phyloP scores from a whole-genome alignment of 2,797 vertebrate species.

The Mormyrops boulengeri region DNA sequence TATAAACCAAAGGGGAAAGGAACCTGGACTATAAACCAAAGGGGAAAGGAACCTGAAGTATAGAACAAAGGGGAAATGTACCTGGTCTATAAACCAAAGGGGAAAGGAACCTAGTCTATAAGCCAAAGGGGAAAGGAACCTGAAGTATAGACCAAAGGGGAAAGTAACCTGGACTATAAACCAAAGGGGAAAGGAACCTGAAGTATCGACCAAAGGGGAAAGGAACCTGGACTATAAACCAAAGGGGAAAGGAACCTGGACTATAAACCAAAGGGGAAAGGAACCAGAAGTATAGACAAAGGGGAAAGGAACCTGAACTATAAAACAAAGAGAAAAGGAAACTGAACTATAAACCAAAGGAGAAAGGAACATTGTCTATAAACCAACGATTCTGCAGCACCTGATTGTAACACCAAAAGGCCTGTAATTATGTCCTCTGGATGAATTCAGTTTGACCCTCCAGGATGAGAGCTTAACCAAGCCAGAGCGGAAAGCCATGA shows the following conservation, averaged over 20 bases:
- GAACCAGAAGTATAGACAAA: background rate
- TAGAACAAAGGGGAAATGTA: too few relatives aligned
- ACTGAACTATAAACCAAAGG: background rate
- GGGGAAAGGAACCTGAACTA: background rate
- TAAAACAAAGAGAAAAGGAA: background rate
- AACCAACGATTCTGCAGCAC: background rate
- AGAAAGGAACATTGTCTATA: background rate
- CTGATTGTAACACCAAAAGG: background rate
- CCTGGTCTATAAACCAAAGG: too few relatives aligned
- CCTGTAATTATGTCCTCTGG: background rate
- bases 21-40: too few relatives aligned
- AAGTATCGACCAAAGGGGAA: background rate
- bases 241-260: background rate
- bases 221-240: background rate
- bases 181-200: too few relatives aligned
- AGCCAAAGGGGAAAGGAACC: too few relatives aligned
- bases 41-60: too few relatives aligned
- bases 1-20: too few relatives aligned
- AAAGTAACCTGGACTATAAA: too few relatives aligned
- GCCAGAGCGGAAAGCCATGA: background rate
- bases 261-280: background rate
- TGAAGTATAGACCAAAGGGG: too few relatives aligned
- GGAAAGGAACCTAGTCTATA: too few relatives aligned
- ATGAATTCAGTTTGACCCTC: background rate
- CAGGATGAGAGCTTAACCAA: background rate